Conservation (phyloP, 2,888 invertebrate species). For the Yponomeuta evonymella region DNA sequence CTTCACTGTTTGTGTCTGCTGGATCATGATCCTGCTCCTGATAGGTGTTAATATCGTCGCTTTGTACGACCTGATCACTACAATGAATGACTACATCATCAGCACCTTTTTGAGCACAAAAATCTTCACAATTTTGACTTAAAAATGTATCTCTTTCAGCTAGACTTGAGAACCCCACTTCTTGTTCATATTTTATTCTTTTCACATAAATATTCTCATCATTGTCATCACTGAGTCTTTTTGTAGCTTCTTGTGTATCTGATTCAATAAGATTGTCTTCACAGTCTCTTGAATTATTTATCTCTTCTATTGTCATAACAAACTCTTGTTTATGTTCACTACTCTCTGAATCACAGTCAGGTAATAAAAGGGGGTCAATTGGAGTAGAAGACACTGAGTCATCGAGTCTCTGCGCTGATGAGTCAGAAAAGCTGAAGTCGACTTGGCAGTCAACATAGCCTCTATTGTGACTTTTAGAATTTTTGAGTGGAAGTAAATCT, state of each 20-base stretch:
- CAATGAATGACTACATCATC: constrained; percentile 48
- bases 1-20: constrained; percentile 58
- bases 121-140: constrained; percentile 21
- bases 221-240: constrained; percentile 57
- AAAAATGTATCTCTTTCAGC: not conserved
- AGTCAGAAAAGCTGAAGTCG: constrained; percentile 65
- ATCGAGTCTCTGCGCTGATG: constrained; percentile 59
- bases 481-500: constrained; percentile 63
- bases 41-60: constrained; percentile 28
- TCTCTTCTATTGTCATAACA: constrained; percentile 62
- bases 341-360: constrained; percentile 55
- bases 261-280: constrained; percentile 47
- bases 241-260: constrained; percentile 48
- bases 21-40: constrained; percentile 44
- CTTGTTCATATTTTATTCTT: constrained; percentile 58
- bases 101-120: constrained; percentile 47
- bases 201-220: constrained; percentile 48
- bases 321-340: constrained; percentile 56
- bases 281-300: constrained; percentile 46
- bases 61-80: constrained; percentile 32
- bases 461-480: constrained; percentile 46
- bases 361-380: constrained; percentile 63
- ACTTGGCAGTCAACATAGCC: constrained; percentile 65
- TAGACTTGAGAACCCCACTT: not conserved
- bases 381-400: constrained; percentile 61